phyloP scores from a whole-genome alignment of 2,797 vertebrate species.

The Etheostoma perlongum region DNA sequence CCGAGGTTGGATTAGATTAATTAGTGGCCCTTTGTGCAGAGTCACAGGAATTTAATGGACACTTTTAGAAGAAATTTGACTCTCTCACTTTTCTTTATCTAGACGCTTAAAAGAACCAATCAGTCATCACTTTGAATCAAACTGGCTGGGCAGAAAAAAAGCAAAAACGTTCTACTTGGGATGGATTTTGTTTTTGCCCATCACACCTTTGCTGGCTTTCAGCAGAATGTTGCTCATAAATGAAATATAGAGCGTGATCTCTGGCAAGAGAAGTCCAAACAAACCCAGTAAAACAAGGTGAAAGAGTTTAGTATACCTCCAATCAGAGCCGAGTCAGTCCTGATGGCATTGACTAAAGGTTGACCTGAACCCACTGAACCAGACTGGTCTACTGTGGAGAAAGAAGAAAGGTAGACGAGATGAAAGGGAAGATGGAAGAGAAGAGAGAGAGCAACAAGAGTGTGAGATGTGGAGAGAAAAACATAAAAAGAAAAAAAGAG shows the following conservation, averaged over 20 bases:
- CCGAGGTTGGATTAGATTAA: slow-evolving; percentile 48
- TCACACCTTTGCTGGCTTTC: slow-evolving; percentile 6
- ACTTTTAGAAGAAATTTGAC: slow-evolving; percentile 31
- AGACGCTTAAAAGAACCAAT: slow-evolving; percentile 18
- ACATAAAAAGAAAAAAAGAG: slow-evolving; percentile 12
- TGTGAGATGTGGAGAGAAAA: slow-evolving; percentile 32
- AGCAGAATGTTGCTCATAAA: not conserved
- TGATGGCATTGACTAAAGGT: slow-evolving; percentile 89
- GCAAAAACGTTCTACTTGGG: not conserved
- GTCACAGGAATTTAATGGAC: slow-evolving; percentile 33
- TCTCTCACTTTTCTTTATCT: slow-evolving; percentile 5
- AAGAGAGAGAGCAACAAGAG: no score
- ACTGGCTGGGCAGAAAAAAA: not conserved
- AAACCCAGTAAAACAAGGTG: slow-evolving; percentile 23
- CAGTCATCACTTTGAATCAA: slow-evolving; percentile 23
- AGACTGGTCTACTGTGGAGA: slow-evolving; percentile 88
- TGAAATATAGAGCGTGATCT: slow-evolving; percentile 14
- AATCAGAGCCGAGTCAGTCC: slow-evolving; percentile 92
- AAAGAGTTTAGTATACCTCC: slow-evolving; percentile 86
- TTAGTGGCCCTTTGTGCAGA: slow-evolving; percentile 47
- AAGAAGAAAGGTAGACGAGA: not conserved
- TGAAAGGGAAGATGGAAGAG: no score
- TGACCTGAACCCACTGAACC: slow-evolving; percentile 89
- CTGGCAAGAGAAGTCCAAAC: slow-evolving; percentile 2
- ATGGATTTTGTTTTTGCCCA: slow-evolving; percentile 12